Percentiles rank a stretch among this genome's conserved stretches.
phyloP scores from a whole-genome alignment of 1,140 invertebrate species.

The Asobara japonica region DNA sequence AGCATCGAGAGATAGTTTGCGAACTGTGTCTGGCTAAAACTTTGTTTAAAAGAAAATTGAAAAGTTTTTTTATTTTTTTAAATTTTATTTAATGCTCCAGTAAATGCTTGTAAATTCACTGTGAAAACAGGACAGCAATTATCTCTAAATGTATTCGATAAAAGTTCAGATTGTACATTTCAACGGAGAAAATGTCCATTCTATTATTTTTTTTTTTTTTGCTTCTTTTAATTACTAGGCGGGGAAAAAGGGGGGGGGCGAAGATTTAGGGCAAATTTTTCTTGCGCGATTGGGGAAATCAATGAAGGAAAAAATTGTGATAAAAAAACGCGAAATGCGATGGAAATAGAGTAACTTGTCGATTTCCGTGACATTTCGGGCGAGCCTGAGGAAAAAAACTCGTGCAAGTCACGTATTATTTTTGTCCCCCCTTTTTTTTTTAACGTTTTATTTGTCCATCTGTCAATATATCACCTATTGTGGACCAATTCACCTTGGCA shows the following conservation, averaged over 20 bases:
- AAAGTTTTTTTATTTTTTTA: background rate
- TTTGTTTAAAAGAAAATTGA: background rate
- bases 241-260: no score
- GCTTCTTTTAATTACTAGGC: no score
- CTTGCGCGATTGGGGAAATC: background rate
- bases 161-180: background rate
- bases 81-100: background rate
- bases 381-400: background rate
- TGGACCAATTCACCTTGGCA: background rate
- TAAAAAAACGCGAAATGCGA: background rate
- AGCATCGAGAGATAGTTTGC: background rate
- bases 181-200: background rate
- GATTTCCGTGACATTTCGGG: background rate
- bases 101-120: background rate
- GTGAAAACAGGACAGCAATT: background rate
- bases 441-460: background rate
- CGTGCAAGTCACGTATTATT: background rate
- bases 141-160: background rate
- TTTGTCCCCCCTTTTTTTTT: background rate
- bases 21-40: background rate
- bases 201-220: no score
- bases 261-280: no score
- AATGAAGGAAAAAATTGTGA: background rate
- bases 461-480: background rate
- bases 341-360: conserved; percentile 11